Conservation (phyloP, 2,797 vertebrate species). For the Pelochelys cantorii region DNA sequence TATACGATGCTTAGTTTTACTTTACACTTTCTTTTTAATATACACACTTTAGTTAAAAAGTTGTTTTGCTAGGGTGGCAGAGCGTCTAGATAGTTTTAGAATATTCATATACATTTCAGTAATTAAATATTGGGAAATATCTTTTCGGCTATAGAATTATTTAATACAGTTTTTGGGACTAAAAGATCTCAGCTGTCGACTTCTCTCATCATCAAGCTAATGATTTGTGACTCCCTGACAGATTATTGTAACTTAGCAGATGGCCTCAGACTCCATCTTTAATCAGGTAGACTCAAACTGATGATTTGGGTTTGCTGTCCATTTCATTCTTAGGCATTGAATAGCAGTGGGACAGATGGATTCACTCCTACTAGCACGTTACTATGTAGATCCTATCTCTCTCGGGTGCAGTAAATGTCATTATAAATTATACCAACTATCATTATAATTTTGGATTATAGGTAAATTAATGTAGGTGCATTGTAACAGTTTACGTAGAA, state of each 20-base stretch:
- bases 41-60: background rate
- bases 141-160: background rate
- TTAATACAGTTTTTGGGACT: background rate
- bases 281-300: constrained; percentile 61
- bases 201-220: constrained; percentile 48
- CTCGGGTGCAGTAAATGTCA: background rate
- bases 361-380: constrained; percentile 21
- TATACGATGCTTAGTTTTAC: background rate
- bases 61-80: background rate
- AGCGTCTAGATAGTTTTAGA: background rate
- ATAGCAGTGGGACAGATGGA: constrained; percentile 60
- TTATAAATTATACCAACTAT: constrained; percentile 11
- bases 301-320: constrained; percentile 58
- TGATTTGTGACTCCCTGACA: constrained; percentile 77
- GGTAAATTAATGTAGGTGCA: background rate
- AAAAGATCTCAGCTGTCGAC: constrained; percentile 5
- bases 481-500: background rate
- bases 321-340: constrained; percentile 47
- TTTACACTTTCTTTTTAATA: background rate
- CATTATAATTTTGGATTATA: background rate
- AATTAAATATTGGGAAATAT: background rate
- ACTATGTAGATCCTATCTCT: background rate
- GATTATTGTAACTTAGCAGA: constrained; percentile 84
- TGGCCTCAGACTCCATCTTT: constrained; percentile 77
- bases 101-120: constrained; percentile 9